Evolutionary conservation across 1,140 invertebrate species (phyloP), one percentile per base, ranked within the genome.

Genomic region (Macrobrachium nipponense): DNA sequence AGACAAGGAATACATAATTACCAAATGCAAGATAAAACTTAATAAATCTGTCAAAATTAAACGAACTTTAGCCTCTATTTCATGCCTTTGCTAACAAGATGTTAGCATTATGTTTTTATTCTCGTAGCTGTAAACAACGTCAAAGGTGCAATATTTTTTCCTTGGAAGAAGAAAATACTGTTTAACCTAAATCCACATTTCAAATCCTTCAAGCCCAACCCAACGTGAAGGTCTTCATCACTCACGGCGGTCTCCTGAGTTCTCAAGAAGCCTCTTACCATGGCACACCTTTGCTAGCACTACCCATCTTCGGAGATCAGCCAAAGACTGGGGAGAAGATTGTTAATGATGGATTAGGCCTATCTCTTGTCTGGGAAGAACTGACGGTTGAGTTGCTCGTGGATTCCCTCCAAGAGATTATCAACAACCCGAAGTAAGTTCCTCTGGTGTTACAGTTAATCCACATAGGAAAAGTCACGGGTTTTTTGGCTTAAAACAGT

Each of bases 171-270:
- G 23, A 6, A 61, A 8, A 23, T 62, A 18, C 51, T 11, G 36
- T 44, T 59, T 20, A 79, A 23, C 59, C 20, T n/a, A 17, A 44
- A 18, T n/a, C 11, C 0, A 17, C 62, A 12, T 18, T 18, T 62
- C 15, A 23, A 20, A 14, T 17, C 7, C 51, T 27, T 14, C 80
- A 81, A 51, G 80, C 64, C n/a, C 68, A 82, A 18, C 15, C 66
- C 8, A 82, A 75, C 23, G 80, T 82, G 70, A 82, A 82, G 80
- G 68, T 82, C 58, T 82, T 82, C 80, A 82, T 82, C 59, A 75
- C 51, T 60, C 80, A 82, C 51, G 58, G 68, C 70, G 80, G 80
- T 14, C 59, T 82, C 23, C 80, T 82, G 20, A 79, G 76, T 76
- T 17, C 64, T 17, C 75, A 79, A 23, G 76, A 79, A 44, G 44